These are phyloP conservation scores for Seriola rivoliana DNA, from an alignment of 2,113 vertebrate species.

Conservation along the genomic window DNA sequence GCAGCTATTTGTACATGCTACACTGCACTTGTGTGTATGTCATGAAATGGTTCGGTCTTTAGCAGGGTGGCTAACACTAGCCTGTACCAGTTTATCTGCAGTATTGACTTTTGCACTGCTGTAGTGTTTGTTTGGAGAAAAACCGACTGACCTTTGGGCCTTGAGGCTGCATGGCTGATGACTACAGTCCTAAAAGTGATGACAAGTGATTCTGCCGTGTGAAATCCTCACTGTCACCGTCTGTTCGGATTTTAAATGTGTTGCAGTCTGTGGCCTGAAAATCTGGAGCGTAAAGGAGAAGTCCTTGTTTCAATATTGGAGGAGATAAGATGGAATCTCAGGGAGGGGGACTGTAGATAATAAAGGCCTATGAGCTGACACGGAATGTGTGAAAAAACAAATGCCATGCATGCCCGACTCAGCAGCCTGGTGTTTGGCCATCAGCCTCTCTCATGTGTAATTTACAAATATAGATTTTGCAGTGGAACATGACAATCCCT, in stretches of 20 bases:
- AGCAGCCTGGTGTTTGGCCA: not conserved
- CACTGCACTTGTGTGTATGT: not conserved
- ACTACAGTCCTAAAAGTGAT: slow-evolving; percentile 16
- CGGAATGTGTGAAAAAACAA: not conserved
- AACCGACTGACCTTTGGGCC: slow-evolving; percentile 35
- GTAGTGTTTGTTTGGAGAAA: slow-evolving; percentile 36
- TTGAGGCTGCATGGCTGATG: not conserved
- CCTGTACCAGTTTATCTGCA: not conserved
- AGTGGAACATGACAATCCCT: not conserved
- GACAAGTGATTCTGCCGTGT: slow-evolving; percentile 20
- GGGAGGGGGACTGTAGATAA: slow-evolving; percentile 11
- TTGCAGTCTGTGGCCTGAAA: not conserved
- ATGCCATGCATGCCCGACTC: not conserved
- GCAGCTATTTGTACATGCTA: not conserved
- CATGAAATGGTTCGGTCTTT: not conserved
- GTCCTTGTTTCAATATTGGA: slow-evolving; percentile 9
- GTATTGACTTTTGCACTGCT: slow-evolving; percentile 7
- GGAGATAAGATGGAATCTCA: slow-evolving; percentile 38
- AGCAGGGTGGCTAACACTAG: not conserved
- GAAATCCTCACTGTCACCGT: slow-evolving; percentile 43
- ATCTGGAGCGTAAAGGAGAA: not conserved
- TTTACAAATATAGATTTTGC: slow-evolving; percentile 22
- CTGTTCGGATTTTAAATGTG: slow-evolving; percentile 17
- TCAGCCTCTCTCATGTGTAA: not conserved
- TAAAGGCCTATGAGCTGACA: not conserved